Evolutionary conservation across 2,888 invertebrate species (phyloP), one percentile per base, ranked within the genome.

Genomic region (Caenorhabditis virilis): DNA sequence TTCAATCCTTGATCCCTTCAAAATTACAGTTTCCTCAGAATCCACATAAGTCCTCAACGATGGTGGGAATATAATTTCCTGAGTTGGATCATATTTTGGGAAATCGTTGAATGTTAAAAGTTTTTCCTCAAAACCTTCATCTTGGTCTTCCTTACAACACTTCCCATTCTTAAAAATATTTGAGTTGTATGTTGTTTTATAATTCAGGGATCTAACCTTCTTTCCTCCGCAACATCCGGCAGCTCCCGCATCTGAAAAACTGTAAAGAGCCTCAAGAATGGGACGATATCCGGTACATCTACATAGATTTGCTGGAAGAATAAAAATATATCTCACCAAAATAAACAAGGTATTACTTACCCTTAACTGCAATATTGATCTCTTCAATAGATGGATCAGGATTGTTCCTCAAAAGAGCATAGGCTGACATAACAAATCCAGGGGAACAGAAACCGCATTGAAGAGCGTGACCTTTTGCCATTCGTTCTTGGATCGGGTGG

Each of bases 201-300:
- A 30, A 47, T 18, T 6, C 20, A 26, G 33, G 16, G n/a, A 7
- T 11, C 13, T 33, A 26, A 18, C 30, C 30, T 27, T 9, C 18
- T 61, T 57, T 11, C 61, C 62, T 22, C 62, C 56, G 41, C 66
- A 70, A 51, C 69, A 63, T 27, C 68, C 68, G 5, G 47, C 51
- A 27, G 53, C 45, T 46, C 53, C 46, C 25, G 61, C 33, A 25
- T 64, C 45, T 1, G 66, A 56, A 33, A 76, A 72, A 26, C 72
- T 69, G 53, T 89, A 89, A 77, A 90, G 91, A 0, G 92, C 92
- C 85, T 93, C 93, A 48, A 93, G 88, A 52, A 94, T 94, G 0
- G 94, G 91, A 74, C 94, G 88, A 79, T 94, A 94, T 0, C 94
- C 94, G 0, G 94, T 94, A 83, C 94, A 94, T 63, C 94, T 88